Evolutionary conservation across 2,113 vertebrate genomes (phyloP), one percentile per base, ranked within the genome.

Genomic region (Phocoena phocoena): DNA sequence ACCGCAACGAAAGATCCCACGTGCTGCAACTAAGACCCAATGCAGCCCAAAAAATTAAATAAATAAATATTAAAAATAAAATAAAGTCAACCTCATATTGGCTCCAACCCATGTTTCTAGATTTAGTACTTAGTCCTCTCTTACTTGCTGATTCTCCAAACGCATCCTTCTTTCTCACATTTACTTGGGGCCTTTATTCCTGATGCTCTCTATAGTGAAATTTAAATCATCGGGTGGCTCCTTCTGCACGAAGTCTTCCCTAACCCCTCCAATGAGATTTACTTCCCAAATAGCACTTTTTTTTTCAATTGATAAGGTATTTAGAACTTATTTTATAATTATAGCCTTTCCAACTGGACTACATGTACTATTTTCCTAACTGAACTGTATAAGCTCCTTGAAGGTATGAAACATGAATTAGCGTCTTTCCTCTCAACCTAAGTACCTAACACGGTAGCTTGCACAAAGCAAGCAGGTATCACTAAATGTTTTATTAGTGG

Each of bases 321-420:
- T 74, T 86, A 53, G 6, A 23, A 86, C 14, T 33, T 62, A 38
- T 53, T 68, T 76, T 84, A 89, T 65, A 89, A 92, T 73, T 76
- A 94, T 2, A 91, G 68, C 28, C 44, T 84, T 86, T 50, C 38
- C 47, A 93, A 86, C 14, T 73, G 55, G 12, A 76, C 50, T 38
- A 83, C 15, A 36, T 25, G 41, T 50, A 31, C 50, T 81, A 50
- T 68, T 96, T 92, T 91, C 83, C 76, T 83, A 79, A 84, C 17
- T 73, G 53, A n/a, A 92, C 44, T n/a, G 23, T 36, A 1, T 62
- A 85, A 92, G 50, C 8, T 92, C 47, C 47, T 18, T 94, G 23
- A 65, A 84, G 58, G 70, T 47, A 88, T 80, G 55, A 80, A 96
- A 77, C 65, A 88, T 88, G n/a, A 87, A 62, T 94, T 92, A 68